Base-by-base conservation (phyloP, 1,140 invertebrate genomes). In the Batillaria attramentaria region DNA sequence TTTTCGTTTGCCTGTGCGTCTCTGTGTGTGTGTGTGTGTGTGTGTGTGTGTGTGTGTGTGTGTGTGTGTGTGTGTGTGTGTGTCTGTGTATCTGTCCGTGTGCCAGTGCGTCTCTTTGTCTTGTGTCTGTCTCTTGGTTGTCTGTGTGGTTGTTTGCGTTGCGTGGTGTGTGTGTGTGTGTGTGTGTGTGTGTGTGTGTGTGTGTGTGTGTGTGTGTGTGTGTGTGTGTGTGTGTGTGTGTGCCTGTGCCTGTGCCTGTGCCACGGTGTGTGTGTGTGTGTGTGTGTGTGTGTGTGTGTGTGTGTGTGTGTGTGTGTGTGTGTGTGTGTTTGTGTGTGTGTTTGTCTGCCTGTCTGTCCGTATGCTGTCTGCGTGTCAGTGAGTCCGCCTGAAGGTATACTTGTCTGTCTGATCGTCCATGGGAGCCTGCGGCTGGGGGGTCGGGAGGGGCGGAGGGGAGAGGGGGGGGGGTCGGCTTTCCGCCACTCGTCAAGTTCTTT, bases 141-240 rank as follows among this genome's bases (percentile, higher is more conserved):
- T n/a, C n/a, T n/a, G n/a, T n/a, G n/a, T n/a, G n/a, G n/a, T n/a
- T n/a, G n/a, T n/a, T n/a, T n/a, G n/a, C n/a, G n/a, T n/a, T n/a
- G n/a, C n/a, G 43, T 10, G 8, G 24, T 60, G 6, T 60, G 57
- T 60, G 6, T 60, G 57, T 60, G 37, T n/a, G 50, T 75, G 41
- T 75, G 50, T 75, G 54, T 75, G 73, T 75, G 33, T 75, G 57
- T 60, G 54, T 75, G 35, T 75, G 54, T 77, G 57, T 65, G 37
- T 65, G 62, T 65, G 39, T 66, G 60, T 77, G 46, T 42, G 60
- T 28, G 24, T 77, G 57, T 66, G 39, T 42, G 39, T 66, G 33
- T 66, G 60, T 41, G 28, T 66, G 60, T 6, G 42, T 66, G 75
- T 66, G 28, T 66, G 33, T 57, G 54, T 57, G 10, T 42, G 16